Evolutionary conservation across 2,113 vertebrate species (phyloP).

Genomic region (Microtus montanus): DNA sequence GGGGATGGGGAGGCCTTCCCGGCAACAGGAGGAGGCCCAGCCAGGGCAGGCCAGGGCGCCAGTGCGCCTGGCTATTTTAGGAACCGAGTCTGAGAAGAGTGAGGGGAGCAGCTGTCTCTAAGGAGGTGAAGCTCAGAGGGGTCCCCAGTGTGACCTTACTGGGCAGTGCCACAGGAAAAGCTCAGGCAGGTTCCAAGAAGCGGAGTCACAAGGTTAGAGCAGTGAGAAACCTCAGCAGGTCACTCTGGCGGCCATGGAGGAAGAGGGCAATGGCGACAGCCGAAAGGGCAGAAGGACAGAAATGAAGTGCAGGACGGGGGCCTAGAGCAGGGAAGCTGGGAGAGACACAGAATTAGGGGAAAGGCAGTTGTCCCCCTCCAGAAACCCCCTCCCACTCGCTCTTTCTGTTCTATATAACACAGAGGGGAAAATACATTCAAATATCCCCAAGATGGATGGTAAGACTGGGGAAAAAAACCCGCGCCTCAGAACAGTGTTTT

Average conservation of each 20-base stretch:
- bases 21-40: background rate
- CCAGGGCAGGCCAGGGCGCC: constrained; percentile 40
- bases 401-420: rapidly evolving
- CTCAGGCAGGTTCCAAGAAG: background rate
- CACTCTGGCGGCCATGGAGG: rapidly evolving
- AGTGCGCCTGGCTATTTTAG: constrained; percentile 57
- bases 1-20: constrained; percentile 46
- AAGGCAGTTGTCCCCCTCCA: background rate
- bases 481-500: background rate
- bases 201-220: background rate
- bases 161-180: background rate
- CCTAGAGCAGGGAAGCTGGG: background rate
- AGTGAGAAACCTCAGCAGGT: background rate
- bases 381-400: rapidly evolving
- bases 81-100: constrained; percentile 38
- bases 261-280: rapidly evolving
- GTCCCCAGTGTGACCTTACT: background rate
- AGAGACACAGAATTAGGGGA: rapidly evolving
- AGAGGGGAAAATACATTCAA: background rate
- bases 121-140: constrained; percentile 10
- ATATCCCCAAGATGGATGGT: background rate
- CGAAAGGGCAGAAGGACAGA: background rate
- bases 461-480: background rate
- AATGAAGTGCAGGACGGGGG: rapidly evolving
- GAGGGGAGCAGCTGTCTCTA: constrained; percentile 67